Conservation (phyloP, 2,797 vertebrate species). For the Discoglossus pictus region DNA sequence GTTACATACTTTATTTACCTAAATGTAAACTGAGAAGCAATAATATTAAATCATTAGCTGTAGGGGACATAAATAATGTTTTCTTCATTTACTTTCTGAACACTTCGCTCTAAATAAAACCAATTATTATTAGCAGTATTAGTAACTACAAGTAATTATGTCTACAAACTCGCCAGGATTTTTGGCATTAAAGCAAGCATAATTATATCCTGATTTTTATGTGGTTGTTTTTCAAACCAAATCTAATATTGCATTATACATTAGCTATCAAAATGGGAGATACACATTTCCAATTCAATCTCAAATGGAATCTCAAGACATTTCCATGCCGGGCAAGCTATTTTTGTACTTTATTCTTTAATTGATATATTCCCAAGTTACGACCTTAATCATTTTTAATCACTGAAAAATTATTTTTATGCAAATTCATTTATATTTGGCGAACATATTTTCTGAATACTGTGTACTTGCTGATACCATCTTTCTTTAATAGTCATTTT, state of each 20-base stretch:
- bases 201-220: conserved; percentile 19
- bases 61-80: conserved; percentile 44
- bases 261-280: neutral
- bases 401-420: no score
- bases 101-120: conserved; percentile 34
- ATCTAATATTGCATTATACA: neutral
- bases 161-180: conserved; percentile 46
- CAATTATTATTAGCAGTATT: conserved; percentile 47
- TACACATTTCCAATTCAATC: neutral
- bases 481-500: no score
- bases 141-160: conserved; percentile 50
- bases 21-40: conserved; percentile 33
- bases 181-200: conserved; percentile 42
- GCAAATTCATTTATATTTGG: no score
- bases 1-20: conserved; percentile 33
- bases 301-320: no score
- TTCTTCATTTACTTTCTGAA: conserved; percentile 36
- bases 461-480: no score
- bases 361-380: no score
- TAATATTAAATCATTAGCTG: conserved; percentile 49
- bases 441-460: no score
- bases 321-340: no score
- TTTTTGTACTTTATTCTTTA: no score
- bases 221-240: neutral
- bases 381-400: no score